Evolutionary conservation across 2,113 vertebrate species (phyloP).

Genomic region (Crocuta crocuta): DNA sequence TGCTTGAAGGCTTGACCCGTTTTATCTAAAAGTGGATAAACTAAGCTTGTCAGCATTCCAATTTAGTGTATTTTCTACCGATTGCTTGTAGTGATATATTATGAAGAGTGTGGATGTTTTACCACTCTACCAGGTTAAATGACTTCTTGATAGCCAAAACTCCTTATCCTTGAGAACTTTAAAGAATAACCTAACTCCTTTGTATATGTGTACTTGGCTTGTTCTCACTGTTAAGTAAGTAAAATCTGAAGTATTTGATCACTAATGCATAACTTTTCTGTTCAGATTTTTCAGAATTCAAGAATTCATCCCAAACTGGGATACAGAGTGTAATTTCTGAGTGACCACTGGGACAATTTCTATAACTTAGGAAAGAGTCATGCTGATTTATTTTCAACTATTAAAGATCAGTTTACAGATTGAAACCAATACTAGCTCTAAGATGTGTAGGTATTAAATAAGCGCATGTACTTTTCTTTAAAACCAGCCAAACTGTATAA

Average conservation of each 20-base stretch:
- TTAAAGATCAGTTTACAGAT: neutral
- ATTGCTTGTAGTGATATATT: neutral
- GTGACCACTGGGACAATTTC: neutral
- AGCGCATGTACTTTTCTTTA: neutral
- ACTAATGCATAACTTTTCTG: constrained; percentile 59
- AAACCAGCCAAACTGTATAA: neutral
- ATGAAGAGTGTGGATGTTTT: neutral
- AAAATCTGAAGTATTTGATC: constrained; percentile 68
- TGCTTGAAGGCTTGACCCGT: neutral
- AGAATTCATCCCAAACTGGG: neutral
- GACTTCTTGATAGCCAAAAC: constrained; percentile 81
- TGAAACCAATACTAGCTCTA: neutral
- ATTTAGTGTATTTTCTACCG: neutral
- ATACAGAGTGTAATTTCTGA: constrained; percentile 7
- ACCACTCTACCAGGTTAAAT: constrained; percentile 74
- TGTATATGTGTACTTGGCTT: neutral
- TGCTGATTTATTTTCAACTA: constrained; percentile 39
- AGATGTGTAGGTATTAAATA: neutral
- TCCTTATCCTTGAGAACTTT: constrained; percentile 80
- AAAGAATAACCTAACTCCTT: constrained; percentile 75
- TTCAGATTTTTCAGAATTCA: constrained; percentile 78
- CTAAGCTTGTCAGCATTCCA: constrained; percentile 40
- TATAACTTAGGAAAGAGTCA: constrained; percentile 31
- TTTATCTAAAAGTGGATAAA: constrained; percentile 64
- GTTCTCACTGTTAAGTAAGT: constrained; percentile 58